A percentile compares a stretch with the other conserved stretches of the same genome.
Conservation (phyloP, 2,888 invertebrate species). For the Pollenia amentaria region DNA sequence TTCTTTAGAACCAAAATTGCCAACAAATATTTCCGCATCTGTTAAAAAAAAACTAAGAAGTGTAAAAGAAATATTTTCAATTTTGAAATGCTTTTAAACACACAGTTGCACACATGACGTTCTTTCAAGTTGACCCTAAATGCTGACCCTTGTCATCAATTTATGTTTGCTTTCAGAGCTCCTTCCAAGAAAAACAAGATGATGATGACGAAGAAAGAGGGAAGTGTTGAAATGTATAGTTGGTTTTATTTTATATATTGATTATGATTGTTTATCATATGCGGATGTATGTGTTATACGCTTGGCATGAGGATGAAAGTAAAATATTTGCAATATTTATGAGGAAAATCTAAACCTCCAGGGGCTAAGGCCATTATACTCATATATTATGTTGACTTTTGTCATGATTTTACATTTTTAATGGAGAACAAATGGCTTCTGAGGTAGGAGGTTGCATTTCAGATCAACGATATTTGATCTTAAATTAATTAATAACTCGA, state of each 20-base stretch:
- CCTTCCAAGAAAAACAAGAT: constrained; percentile 48
- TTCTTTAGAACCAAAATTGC: constrained; percentile 44
- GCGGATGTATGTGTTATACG: neutral
- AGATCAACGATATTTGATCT: neutral
- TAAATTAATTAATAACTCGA: neutral
- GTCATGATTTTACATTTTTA: constrained; percentile 56
- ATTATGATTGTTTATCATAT: constrained; percentile 41
- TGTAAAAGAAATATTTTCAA: constrained; percentile 55
- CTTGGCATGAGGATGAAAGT: constrained; percentile 38
- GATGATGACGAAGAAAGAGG: constrained; percentile 12
- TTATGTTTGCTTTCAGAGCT: constrained; percentile 65
- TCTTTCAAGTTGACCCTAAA: constrained; percentile 60
- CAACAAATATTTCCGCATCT: constrained; percentile 68
- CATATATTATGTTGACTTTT: constrained; percentile 37
- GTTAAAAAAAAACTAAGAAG: constrained; percentile 42
- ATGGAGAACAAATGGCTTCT: constrained; percentile 65
- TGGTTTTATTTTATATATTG: constrained; percentile 14
- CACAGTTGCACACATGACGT: constrained; percentile 71
- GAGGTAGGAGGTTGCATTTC: constrained; percentile 61
- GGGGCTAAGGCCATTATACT: constrained; percentile 42
- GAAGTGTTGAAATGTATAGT: constrained; percentile 43
- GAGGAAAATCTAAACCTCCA: constrained; percentile 13
- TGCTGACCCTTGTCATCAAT: constrained; percentile 74
- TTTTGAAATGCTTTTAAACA: constrained; percentile 34
- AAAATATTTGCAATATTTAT: constrained; percentile 56